Conservation (phyloP, 2,797 vertebrate genomes). For the Megaceryle alcyon region DNA sequence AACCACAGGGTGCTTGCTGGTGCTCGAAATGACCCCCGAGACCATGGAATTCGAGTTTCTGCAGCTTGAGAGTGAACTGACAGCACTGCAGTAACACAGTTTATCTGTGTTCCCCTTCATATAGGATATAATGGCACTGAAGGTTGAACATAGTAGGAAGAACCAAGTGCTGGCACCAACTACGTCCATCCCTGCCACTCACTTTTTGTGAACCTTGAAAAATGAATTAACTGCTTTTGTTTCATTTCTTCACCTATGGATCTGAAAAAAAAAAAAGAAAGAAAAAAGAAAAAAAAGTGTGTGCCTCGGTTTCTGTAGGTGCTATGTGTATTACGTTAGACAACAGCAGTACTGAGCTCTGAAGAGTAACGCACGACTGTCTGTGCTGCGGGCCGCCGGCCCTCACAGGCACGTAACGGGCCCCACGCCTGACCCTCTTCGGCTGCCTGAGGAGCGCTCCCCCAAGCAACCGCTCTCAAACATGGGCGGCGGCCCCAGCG, state of each 20-base stretch:
- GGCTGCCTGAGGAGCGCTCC: not conserved
- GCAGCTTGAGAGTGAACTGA: not conserved
- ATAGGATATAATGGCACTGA: rapidly evolving
- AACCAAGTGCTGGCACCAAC: rapidly evolving
- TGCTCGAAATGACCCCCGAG: not conserved
- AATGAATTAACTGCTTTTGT: not conserved
- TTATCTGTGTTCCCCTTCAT: rapidly evolving
- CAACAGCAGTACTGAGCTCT: rapidly evolving
- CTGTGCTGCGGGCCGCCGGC: rapidly evolving
- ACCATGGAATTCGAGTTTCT: not conserved
- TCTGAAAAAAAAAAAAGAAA: not conserved
- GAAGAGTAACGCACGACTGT: rapidly evolving
- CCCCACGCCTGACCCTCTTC: not conserved
- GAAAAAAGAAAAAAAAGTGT: no score
- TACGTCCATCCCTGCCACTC: rapidly evolving
- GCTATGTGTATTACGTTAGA: rapidly evolving
- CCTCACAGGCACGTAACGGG: not conserved
- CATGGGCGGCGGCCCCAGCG: no score
- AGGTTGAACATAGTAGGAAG: rapidly evolving
- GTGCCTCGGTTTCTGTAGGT: rapidly evolving
- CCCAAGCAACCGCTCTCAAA: no score
- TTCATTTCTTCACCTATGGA: rapidly evolving
- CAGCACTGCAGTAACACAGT: rapidly evolving
- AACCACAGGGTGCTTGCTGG: not conserved
- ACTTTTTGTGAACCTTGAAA: rapidly evolving